phyloP scores from a whole-genome alignment of 2,888 invertebrate species.

The Onchidella celtica region DNA sequence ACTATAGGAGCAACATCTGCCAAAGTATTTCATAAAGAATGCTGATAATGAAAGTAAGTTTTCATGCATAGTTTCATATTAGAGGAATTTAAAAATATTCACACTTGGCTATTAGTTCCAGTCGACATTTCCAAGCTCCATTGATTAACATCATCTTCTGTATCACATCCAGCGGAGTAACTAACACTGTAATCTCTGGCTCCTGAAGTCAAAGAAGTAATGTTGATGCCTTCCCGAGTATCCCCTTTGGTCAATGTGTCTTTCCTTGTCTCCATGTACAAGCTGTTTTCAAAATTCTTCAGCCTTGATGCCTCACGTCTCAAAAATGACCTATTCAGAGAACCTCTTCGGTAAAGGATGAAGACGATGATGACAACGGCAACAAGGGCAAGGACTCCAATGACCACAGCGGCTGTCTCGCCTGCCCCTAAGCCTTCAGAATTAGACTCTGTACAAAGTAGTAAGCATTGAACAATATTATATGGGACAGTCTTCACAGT shows the following conservation, averaged over 20 bases:
- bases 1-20: too few relatives aligned
- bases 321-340: constrained; percentile 5
- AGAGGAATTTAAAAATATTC: too few relatives aligned
- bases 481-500: too few relatives aligned
- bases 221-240: neutral
- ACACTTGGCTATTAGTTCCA: too few relatives aligned
- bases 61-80: too few relatives aligned
- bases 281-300: constrained; percentile 48
- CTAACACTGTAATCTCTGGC: constrained; percentile 12
- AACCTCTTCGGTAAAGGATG: neutral
- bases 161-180: neutral
- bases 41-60: too few relatives aligned
- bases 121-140: too few relatives aligned
- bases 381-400: constrained; percentile 23
- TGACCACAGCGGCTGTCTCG: constrained; percentile 29
- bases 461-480: too few relatives aligned
- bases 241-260: constrained; percentile 30
- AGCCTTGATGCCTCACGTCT: constrained; percentile 18
- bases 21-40: too few relatives aligned
- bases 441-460: too few relatives aligned
- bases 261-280: constrained; percentile 40
- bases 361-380: neutral
- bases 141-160: too few relatives aligned
- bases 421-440: constrained; percentile 9
- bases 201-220: neutral